Conservation (phyloP, 2,113 vertebrate genomes). For the Vulpes lagopus region DNA sequence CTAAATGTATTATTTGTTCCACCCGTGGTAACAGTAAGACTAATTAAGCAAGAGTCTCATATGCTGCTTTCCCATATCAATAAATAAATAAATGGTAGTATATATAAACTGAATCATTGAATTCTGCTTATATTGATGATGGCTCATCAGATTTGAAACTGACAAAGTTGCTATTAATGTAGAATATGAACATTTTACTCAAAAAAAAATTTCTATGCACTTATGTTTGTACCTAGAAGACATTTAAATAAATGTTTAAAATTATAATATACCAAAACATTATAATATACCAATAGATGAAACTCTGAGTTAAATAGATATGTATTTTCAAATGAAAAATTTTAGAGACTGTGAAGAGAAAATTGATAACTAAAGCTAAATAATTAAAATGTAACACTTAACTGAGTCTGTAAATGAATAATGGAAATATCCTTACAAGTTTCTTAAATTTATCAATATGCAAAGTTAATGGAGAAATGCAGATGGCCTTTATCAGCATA, state of each 20-base stretch:
- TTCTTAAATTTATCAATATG: conserved; percentile 20
- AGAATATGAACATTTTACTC: background rate
- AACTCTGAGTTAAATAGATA: background rate
- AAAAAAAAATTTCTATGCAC: background rate
- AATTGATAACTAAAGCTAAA: background rate
- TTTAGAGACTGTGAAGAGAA: background rate
- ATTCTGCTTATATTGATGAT: background rate
- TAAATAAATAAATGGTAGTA: background rate
- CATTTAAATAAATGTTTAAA: background rate
- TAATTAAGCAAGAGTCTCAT: background rate
- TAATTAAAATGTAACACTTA: conserved; percentile 4
- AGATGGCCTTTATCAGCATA: background rate
- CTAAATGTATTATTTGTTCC: background rate
- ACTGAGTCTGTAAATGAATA: background rate
- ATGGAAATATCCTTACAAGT: background rate
- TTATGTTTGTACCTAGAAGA: background rate
- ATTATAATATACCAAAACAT: background rate
- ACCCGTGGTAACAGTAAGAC: background rate
- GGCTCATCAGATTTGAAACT: background rate
- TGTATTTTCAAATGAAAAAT: background rate
- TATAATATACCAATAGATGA: background rate
- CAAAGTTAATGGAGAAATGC: background rate
- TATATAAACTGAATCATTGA: background rate
- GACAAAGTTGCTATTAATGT: background rate
- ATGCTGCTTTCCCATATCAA: background rate